Percentiles rank a stretch among this genome's conserved stretches.
Conservation (phyloP, 1,140 invertebrate species). For the Camponotus floridanus region DNA sequence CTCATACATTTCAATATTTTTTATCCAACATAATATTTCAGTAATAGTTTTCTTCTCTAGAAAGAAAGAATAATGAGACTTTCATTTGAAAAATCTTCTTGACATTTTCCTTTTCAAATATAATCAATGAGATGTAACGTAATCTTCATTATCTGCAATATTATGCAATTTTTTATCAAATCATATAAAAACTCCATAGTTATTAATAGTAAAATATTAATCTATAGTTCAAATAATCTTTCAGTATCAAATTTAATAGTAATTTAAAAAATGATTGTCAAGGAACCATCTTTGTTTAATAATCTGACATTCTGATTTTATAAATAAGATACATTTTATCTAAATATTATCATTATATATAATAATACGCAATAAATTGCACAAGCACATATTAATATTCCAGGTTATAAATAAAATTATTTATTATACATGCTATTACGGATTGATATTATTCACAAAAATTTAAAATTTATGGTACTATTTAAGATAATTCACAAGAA, state of each 20-base stretch:
- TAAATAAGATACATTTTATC: not conserved
- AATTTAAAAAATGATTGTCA: not conserved
- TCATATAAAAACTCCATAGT: not conserved
- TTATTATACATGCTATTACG: not conserved
- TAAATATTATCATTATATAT: not conserved
- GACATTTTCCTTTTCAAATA: not conserved
- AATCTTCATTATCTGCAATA: not conserved
- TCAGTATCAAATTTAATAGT: not conserved
- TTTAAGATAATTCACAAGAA: too few species aligned
- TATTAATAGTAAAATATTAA: not conserved
- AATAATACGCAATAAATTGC: not conserved
- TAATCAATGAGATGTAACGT: not conserved
- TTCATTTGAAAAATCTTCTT: not conserved
- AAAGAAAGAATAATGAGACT: not conserved
- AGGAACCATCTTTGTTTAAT: not conserved
- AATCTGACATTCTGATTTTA: not conserved
- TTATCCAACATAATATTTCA: not conserved
- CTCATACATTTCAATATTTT: not conserved
- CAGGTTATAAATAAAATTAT: not conserved
- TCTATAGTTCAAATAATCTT: not conserved
- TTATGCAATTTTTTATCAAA: not conserved
- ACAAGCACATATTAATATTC: not conserved
- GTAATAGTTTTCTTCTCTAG: not conserved
- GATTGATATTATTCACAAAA: too few species aligned
- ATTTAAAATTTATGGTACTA: too few species aligned